Conservation (phyloP, 2,113 vertebrate species). For the Trachemys scripta region DNA sequence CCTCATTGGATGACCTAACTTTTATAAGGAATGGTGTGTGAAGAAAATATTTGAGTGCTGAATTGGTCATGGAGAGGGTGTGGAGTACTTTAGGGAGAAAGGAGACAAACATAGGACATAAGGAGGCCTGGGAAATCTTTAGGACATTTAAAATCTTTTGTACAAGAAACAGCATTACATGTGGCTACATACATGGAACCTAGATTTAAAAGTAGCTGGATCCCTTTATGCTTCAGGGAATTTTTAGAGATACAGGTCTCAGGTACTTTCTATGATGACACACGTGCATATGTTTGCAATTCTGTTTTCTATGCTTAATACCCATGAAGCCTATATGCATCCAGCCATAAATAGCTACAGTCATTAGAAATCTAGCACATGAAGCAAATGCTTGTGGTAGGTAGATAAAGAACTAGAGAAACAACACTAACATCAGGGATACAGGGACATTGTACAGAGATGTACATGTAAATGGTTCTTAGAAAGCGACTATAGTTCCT, state of each 20-base stretch:
- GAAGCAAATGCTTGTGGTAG: background rate
- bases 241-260: constrained; percentile 43
- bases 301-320: background rate
- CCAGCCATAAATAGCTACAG: background rate
- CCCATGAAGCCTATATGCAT: background rate
- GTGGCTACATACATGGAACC: background rate
- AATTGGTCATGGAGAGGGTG: background rate
- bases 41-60: background rate
- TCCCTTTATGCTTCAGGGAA: constrained; percentile 15
- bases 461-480: background rate
- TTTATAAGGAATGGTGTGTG: background rate
- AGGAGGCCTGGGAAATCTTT: background rate
- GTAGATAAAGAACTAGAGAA: background rate
- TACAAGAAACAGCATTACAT: constrained; percentile 3
- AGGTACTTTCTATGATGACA: constrained; percentile 11
- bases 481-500: background rate
- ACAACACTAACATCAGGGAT: background rate
- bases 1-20: background rate
- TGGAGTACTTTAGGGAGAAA: background rate
- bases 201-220: constrained; percentile 44
- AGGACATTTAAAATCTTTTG: background rate
- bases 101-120: background rate
- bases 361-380: background rate
- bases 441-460: background rate
- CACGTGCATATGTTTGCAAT: background rate